These are phyloP conservation scores for Platyrinchus mystaceus DNA, from an alignment of 2,797 vertebrate species.

Conservation along the genomic window DNA sequence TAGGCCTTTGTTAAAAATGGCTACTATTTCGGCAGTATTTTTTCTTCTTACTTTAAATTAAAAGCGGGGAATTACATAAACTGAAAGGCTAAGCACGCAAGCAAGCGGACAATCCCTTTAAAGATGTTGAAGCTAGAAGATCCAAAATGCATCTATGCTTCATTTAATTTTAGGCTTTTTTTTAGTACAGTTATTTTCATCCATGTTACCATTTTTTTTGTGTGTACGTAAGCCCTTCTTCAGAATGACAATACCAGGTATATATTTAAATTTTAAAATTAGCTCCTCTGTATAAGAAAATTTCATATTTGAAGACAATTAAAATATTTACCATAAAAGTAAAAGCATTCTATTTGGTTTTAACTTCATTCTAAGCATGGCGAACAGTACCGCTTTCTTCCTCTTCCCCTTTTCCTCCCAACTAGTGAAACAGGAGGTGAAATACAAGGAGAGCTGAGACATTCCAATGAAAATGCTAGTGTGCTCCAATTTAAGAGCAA, in stretches of 20 bases:
- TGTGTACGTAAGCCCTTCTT: neutral
- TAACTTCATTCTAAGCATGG: neutral
- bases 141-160: neutral
- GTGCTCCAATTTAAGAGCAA: neutral
- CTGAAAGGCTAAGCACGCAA: neutral
- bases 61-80: neutral
- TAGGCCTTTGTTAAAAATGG: neutral
- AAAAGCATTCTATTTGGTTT: neutral
- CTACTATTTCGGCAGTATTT: neutral
- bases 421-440: neutral
- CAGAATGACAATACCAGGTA: neutral
- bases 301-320: neutral
- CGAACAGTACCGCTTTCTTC: neutral
- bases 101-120: neutral
- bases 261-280: neutral
- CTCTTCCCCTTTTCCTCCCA: neutral
- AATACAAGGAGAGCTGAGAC: neutral
- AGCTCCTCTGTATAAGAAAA: neutral
- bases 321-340: neutral
- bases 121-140: neutral
- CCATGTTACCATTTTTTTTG: neutral
- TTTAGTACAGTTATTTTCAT: neutral
- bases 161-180: neutral
- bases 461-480: neutral
- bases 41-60: neutral